Conservation (phyloP, 2,113 vertebrate species). For the Cervus canadensis region DNA sequence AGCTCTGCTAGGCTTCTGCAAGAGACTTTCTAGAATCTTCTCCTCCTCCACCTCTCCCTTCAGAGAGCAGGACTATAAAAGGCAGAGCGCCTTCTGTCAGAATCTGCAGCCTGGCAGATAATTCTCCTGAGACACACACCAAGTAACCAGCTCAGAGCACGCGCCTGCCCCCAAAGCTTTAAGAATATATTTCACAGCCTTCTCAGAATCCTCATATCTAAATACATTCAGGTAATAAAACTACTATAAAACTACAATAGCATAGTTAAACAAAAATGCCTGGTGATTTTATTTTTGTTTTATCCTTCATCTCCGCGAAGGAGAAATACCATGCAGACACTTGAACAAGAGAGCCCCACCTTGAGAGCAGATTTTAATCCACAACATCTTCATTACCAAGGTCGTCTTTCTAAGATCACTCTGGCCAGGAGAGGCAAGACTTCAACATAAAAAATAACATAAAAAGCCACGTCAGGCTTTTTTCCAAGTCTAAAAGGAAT, state of each 20-base stretch:
- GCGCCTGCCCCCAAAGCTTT: background rate
- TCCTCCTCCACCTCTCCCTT: background rate
- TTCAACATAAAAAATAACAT: background rate
- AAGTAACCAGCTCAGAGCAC: background rate
- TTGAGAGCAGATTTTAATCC: background rate
- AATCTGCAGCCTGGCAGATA: constrained; percentile 30
- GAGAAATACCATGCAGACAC: background rate
- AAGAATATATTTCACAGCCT: background rate
- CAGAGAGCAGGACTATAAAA: constrained; percentile 45
- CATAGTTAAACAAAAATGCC: constrained; percentile 41
- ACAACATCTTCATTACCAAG: background rate
- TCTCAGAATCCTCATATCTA: constrained; percentile 24
- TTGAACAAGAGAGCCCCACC: background rate
- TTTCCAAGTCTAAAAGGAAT: background rate
- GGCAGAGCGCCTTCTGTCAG: background rate
- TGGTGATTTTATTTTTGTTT: constrained; percentile 35
- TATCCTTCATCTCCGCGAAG: constrained; percentile 53
- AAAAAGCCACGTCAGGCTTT: background rate
- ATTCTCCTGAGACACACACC: constrained; percentile 31
- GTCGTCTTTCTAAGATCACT: background rate
- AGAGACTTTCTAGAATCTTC: constrained; percentile 24
- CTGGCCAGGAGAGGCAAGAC: background rate
- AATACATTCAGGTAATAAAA: constrained; percentile 41
- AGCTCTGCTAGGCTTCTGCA: background rate
- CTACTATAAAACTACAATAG: background rate